Conservation (phyloP, 2,113 vertebrate genomes). For the Corythornis cristatus region DNA sequence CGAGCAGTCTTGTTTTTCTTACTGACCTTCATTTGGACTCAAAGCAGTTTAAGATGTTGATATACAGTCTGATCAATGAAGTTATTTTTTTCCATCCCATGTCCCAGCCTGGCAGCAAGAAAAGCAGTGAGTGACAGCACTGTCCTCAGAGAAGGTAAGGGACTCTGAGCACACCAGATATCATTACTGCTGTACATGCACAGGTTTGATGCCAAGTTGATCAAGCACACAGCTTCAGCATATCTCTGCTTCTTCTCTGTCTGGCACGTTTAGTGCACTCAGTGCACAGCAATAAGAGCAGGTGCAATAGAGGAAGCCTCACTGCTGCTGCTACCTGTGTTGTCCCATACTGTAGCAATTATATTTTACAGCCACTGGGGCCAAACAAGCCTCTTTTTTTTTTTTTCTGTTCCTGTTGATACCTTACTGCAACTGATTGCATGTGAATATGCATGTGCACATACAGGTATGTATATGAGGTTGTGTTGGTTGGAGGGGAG, state of each 20-base stretch:
- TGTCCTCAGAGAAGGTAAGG: fast-evolving
- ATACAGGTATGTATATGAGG: not conserved
- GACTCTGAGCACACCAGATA: not conserved
- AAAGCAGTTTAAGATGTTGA: not conserved
- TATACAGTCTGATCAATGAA: not conserved
- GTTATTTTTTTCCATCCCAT: not conserved
- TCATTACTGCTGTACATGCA: not conserved
- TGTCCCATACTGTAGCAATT: not conserved
- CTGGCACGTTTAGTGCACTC: not conserved
- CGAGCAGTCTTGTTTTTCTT: not conserved
- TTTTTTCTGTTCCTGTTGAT: not conserved
- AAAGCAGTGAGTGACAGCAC: not conserved
- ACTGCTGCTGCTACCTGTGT: fast-evolving
- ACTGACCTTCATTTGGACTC: not conserved
- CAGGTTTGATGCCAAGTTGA: not conserved
- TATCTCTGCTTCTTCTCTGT: not conserved
- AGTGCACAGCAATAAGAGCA: not conserved
- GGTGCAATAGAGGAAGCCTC: not conserved
- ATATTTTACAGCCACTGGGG: not conserved
- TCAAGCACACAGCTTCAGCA: not conserved
- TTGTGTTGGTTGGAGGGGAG: not conserved
- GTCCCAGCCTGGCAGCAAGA: not conserved
- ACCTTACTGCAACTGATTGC: not conserved
- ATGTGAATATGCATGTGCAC: not conserved
- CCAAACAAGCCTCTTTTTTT: not conserved